Conservation (phyloP, 2,888 invertebrate species). For the Cerceris ruficornis region DNA sequence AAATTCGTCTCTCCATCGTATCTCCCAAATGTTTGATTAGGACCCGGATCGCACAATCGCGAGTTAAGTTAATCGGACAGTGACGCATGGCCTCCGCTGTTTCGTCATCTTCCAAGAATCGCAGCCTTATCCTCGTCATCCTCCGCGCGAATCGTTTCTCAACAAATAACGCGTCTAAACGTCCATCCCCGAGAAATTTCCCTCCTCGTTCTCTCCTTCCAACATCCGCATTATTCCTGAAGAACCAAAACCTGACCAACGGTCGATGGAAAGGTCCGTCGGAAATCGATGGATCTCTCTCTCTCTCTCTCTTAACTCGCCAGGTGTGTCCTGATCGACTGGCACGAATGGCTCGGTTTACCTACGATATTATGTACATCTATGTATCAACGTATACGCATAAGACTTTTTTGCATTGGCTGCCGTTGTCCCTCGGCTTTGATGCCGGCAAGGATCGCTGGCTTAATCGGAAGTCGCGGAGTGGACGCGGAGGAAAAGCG, state of each 20-base stretch:
- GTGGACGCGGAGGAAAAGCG: slow-evolving; percentile 42
- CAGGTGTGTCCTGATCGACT: slow-evolving; percentile 63
- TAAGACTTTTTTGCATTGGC: slow-evolving; percentile 20
- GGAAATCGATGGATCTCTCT: slow-evolving; percentile 60
- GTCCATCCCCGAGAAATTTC: slow-evolving; percentile 8
- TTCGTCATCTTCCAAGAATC: slow-evolving; percentile 17
- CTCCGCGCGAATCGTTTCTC: slow-evolving; percentile 30
- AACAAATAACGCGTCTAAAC: slow-evolving; percentile 22
- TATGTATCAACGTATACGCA: slow-evolving; percentile 15
- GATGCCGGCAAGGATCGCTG: slow-evolving; percentile 25
- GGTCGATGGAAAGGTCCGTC: slow-evolving; percentile 45
- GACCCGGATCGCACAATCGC: slow-evolving; percentile 19
- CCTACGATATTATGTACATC: not conserved
- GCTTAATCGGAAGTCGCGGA: slow-evolving; percentile 59
- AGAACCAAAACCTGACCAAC: slow-evolving; percentile 53
- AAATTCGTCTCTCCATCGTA: not conserved
- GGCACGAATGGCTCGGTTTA: slow-evolving; percentile 26
- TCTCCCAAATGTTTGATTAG: slow-evolving; percentile 50
- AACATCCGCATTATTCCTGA: slow-evolving; percentile 38
- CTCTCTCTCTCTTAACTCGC: slow-evolving; percentile 47
- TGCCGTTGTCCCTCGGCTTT: slow-evolving; percentile 12
- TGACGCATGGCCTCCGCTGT: slow-evolving; percentile 60
- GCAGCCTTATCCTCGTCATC: slow-evolving; percentile 19
- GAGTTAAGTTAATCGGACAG: slow-evolving; percentile 63
- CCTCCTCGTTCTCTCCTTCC: slow-evolving; percentile 13